Base-by-base conservation (phyloP, 2,888 invertebrate genomes). In the Dolichomitus sp. region DNA sequence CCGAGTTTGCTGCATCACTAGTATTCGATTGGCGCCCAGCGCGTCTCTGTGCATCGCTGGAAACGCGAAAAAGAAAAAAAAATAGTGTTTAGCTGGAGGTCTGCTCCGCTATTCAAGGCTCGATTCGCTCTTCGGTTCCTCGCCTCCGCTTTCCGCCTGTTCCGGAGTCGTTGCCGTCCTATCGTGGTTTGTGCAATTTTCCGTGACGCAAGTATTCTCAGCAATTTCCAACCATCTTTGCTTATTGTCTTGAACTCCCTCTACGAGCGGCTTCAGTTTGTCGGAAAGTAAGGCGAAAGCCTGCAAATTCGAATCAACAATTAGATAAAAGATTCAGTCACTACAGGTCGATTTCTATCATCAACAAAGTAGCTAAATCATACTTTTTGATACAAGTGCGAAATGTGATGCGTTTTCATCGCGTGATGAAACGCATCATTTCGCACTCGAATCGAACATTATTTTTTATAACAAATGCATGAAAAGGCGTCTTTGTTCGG, bases 221-320 rank as follows among this genome's bases (percentile, higher is more conserved):
- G 98, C 96, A 85, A 98, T 94, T 80, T 97, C 96, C 88, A 98
- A 95, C 99, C 98, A 99, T 90, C 98, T 97, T 48, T 95, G 95
- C 78, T 97, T 96, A 93, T 99, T 99, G 89, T 96, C 95, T 84
- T 96, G 95, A 19, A 98, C 98, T 50, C 98, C 97, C 54, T 97
- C 97, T 9, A 97, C 96, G 93, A 99, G 94, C 5, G 98, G 97
- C 88, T 96, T 96, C 81, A 99, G 94, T 86, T 97, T 96, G 40
- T 96, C 95, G n/a, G 96, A 98, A 82, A 98, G 94, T 61, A 96
- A 95, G 72, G 97, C 97, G 93, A 99, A 98, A 87, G 98, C 97
- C 98, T 98, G 94, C 4, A 82, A 85, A 33, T 74, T 50, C 54
- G 33, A 4, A 23, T 4, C 11, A 17, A 42, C 27, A 9, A 33